A percentile compares a stretch with the other conserved stretches of the same genome.
These are phyloP conservation scores for Astropecten irregularis DNA, from an alignment of 53 echinoderm and acorn worm genomes.

Conservation along the genomic window DNA sequence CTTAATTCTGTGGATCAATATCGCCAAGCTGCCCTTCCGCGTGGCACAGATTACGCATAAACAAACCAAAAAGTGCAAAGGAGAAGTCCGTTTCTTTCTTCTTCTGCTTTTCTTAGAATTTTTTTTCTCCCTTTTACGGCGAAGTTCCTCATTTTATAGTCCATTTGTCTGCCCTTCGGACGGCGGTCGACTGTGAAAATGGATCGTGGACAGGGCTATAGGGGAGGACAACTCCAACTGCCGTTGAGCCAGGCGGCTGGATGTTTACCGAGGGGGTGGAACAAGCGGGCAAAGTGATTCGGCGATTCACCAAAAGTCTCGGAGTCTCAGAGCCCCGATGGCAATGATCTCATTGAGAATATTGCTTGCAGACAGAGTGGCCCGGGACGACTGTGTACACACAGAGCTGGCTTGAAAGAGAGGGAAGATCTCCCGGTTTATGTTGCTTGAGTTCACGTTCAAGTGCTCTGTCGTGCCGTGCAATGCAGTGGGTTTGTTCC, in stretches of 20 bases:
- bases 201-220: slow-evolving; percentile 5
- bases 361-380: not conserved
- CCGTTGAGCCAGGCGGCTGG: slow-evolving; percentile 16
- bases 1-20: not conserved
- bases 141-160: slow-evolving; percentile 33
- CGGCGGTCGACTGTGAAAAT: slow-evolving; percentile 26
- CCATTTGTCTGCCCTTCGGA: slow-evolving; percentile 30
- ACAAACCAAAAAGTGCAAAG: not conserved
- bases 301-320: too few species aligned
- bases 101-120: not conserved
- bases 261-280: slow-evolving; percentile 24
- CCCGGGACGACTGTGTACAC: not conserved
- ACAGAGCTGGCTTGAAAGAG: not conserved
- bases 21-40: not conserved
- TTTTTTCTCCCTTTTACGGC: too few species aligned
- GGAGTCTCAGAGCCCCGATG: too few species aligned
- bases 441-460: not conserved
- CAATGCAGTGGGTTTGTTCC: slow-evolving; percentile 30
- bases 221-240: not conserved
- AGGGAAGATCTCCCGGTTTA: too few species aligned
- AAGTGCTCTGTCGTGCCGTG: slow-evolving; percentile 11
- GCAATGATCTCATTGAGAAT: too few species aligned
- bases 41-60: not conserved
- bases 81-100: not conserved
- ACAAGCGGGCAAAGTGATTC: not conserved